phyloP scores from a whole-genome alignment of 2,888 invertebrate species.

The Sphinx pinastri region DNA sequence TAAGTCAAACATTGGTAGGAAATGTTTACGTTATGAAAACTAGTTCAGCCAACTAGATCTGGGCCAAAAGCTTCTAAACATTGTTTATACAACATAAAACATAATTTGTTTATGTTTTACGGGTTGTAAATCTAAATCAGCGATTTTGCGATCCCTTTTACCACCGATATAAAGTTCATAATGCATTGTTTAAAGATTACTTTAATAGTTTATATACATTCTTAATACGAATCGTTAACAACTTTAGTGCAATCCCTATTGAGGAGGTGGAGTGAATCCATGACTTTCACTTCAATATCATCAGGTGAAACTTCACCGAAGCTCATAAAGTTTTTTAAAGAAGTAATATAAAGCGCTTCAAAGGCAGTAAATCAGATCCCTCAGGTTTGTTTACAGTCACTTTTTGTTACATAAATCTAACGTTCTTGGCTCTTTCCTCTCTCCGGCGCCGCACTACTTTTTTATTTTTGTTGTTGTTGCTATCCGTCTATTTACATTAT shows the following conservation, averaged over 20 bases:
- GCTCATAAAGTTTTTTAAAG: neutral
- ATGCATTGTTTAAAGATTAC: neutral
- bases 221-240: slow-evolving; percentile 9
- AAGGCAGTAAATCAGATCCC: slow-evolving; percentile 16
- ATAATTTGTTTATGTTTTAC: slow-evolving; percentile 10
- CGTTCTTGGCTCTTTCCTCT: neutral
- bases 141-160: neutral
- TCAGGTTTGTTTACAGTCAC: slow-evolving; percentile 24
- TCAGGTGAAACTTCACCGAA: slow-evolving; percentile 12
- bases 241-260: slow-evolving; percentile 3
- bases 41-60: slow-evolving; percentile 16
- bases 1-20: slow-evolving; percentile 5
- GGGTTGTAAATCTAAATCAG: neutral
- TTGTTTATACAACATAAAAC: slow-evolving; percentile 15
- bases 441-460: neutral
- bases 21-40: slow-evolving; percentile 19
- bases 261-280: slow-evolving; percentile 5
- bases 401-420: slow-evolving; percentile 24
- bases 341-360: neutral
- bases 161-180: neutral
- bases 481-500: neutral
- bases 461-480: neutral
- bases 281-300: slow-evolving; percentile 8
- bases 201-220: slow-evolving; percentile 1
- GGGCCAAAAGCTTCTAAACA: slow-evolving; percentile 5